Conservation (phyloP, 2,113 vertebrate species). For the Hippolais icterina region DNA sequence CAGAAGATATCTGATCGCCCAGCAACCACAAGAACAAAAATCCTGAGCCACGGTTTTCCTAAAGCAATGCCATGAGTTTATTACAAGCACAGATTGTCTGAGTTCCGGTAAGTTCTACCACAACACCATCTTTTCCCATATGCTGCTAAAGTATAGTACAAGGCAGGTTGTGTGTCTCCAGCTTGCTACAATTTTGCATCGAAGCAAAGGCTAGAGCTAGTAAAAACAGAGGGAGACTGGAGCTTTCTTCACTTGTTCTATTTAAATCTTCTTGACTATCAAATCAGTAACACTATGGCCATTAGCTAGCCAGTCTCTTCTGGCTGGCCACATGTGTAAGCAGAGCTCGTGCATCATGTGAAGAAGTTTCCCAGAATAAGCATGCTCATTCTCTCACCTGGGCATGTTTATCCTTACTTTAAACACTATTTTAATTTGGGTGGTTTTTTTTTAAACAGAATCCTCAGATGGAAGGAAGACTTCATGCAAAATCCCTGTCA, state of each 20-base stretch:
- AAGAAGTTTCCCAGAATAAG: not conserved
- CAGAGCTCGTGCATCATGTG: not conserved
- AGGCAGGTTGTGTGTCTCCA: not conserved
- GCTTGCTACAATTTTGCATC: not conserved
- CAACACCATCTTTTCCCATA: not conserved
- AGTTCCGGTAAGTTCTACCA: not conserved
- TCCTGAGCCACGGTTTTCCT: not conserved
- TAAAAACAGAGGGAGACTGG: not conserved
- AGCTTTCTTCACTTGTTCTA: not conserved
- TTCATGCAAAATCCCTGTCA: not conserved
- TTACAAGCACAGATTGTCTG: not conserved
- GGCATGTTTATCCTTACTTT: not conserved
- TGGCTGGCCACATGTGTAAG: not conserved
- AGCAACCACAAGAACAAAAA: not conserved
- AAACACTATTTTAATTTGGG: not conserved
- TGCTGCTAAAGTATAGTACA: not conserved
- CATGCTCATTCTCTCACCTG: not conserved
- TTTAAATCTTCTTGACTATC: not conserved
- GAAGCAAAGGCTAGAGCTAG: not conserved
- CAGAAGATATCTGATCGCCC: not conserved
- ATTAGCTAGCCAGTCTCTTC: not conserved
- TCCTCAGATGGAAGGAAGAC: not conserved
- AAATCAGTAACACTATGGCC: not conserved
- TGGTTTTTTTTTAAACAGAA: not conserved
- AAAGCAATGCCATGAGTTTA: not conserved